Percentiles rank a stretch among this genome's conserved stretches.
Conservation (phyloP, 2,113 vertebrate species). For the Urocolius indicus region DNA sequence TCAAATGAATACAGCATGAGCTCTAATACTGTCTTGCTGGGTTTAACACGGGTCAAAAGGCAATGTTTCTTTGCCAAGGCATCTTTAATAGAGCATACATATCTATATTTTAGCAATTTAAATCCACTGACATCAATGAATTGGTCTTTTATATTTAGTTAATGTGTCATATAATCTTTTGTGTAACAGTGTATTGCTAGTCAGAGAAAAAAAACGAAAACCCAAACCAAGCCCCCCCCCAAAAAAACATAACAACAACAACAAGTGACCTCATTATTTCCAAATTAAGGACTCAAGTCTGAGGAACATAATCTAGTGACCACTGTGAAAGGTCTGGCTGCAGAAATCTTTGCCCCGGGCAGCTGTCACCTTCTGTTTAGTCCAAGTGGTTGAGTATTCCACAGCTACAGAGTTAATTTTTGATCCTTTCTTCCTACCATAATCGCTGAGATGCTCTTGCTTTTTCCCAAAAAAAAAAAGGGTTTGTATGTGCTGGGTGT, state of each 20-base stretch:
- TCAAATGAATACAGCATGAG: not conserved
- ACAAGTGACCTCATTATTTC: conserved; percentile 15
- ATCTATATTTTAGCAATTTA: not conserved
- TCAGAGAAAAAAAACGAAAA: not conserved
- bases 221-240: conserved; percentile 25
- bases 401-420: not conserved
- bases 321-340: conserved; percentile 1
- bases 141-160: not conserved
- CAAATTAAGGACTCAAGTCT: conserved; percentile 9
- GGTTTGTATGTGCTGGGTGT: not conserved
- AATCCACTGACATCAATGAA: not conserved
- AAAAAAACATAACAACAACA: not conserved
- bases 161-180: not conserved
- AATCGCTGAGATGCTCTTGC: not conserved
- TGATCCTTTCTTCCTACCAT: not conserved
- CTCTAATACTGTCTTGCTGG: not conserved
- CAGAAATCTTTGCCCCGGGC: conserved; percentile 7
- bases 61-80: not conserved
- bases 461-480: not conserved
- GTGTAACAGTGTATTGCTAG: not conserved
- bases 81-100: not conserved
- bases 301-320: not conserved
- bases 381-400: not conserved
- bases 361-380: conserved; percentile 22
- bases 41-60: not conserved